These are phyloP conservation scores for Scaptomyza pallida DNA, from an alignment of 1,140 invertebrate genomes.

Conservation along the genomic window DNA sequence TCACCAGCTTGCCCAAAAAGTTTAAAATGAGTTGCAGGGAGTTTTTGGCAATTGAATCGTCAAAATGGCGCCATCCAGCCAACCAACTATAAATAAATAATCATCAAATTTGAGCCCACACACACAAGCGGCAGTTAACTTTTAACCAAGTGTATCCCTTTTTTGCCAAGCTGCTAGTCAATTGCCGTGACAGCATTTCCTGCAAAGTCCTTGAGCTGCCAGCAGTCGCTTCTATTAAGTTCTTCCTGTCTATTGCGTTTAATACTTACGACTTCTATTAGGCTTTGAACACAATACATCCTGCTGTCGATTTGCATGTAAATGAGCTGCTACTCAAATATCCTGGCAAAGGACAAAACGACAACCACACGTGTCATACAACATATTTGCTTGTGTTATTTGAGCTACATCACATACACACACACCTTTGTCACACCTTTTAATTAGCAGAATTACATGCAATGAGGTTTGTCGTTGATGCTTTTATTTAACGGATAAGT, in stretches of 20 bases:
- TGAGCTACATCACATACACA: constrained; percentile 22
- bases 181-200: constrained; percentile 20
- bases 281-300: constrained; percentile 11
- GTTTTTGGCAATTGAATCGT: not conserved
- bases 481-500: constrained; percentile 16
- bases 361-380: constrained; percentile 25
- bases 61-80: constrained; percentile 11
- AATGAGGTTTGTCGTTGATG: constrained; percentile 8
- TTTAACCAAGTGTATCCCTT: constrained; percentile 5
- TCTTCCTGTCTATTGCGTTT: constrained; percentile 27
- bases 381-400: constrained; percentile 48
- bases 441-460: constrained; percentile 68
- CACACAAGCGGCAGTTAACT: not conserved
- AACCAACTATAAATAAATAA: constrained; percentile 36
- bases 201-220: constrained; percentile 1
- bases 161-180: not conserved
- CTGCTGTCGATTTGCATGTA: constrained; percentile 48
- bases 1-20: not conserved
- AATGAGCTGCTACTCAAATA: constrained; percentile 51
- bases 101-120: constrained; percentile 12
- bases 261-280: constrained; percentile 3
- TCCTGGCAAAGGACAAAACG: constrained; percentile 21
- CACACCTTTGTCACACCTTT: constrained; percentile 58
- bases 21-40: not conserved
- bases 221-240: not conserved